Percentiles rank a stretch among this genome's conserved stretches.
Evolutionary conservation across 2,888 invertebrate genomes (phyloP).

Genomic region (Uloborus plumipes): DNA sequence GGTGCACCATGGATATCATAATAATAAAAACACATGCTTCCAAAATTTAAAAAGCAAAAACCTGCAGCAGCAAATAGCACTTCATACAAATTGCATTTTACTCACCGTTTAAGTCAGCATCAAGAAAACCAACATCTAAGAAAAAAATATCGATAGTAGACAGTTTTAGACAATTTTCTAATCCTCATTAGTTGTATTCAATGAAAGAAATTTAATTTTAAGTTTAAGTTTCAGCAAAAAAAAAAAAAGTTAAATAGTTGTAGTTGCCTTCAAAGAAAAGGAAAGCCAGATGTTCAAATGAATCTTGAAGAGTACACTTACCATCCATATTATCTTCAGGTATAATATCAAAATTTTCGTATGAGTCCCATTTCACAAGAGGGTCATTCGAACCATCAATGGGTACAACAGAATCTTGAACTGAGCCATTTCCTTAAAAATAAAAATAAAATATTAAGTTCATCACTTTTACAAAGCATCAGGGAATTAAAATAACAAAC

Average conservation of each 20-base stretch:
- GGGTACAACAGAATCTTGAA: constrained; percentile 70
- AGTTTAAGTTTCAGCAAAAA: background rate
- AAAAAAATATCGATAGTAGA: background rate
- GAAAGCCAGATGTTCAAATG: background rate
- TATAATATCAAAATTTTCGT: constrained; percentile 76
- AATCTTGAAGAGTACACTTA: constrained; percentile 30
- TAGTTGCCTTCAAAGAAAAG: background rate
- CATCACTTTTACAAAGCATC: background rate
- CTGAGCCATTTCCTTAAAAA: constrained; percentile 63
- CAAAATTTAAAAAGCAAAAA: too few species aligned
- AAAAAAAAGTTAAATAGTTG: background rate
- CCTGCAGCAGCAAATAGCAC: too few species aligned
- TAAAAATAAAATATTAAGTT: too few species aligned
- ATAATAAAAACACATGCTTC: too few species aligned
- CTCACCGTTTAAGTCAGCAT: constrained; percentile 44
- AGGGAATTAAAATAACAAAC: background rate
- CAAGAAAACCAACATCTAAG: constrained; percentile 52
- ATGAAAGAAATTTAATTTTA: background rate
- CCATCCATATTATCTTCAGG: constrained; percentile 67
- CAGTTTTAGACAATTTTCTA: background rate
- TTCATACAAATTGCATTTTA: background rate
- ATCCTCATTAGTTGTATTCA: background rate
- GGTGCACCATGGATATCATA: too few species aligned
- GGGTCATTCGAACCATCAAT: constrained; percentile 76
- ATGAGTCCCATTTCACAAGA: constrained; percentile 83